Evolutionary conservation across 2,113 vertebrate genomes (phyloP).

Genomic region (Chloebia gouldiae): DNA sequence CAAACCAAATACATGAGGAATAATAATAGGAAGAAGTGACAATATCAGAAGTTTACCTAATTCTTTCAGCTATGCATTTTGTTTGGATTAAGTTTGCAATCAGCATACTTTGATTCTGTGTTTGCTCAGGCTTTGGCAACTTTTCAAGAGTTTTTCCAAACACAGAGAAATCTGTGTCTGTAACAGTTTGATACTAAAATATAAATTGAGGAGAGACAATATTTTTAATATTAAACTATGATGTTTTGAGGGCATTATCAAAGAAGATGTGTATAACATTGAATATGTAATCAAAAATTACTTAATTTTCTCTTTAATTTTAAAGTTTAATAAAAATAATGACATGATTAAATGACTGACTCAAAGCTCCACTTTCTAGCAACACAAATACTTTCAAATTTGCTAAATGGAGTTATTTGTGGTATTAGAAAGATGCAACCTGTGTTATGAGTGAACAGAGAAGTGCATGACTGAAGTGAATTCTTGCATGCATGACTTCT

Average conservation of each 20-base stretch:
- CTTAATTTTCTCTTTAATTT: neutral
- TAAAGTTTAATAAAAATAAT: neutral
- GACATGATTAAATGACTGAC: neutral
- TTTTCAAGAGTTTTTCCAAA: neutral
- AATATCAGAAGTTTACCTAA: neutral
- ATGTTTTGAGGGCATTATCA: neutral
- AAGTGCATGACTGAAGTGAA: neutral
- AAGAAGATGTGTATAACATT: neutral
- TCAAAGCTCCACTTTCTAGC: neutral
- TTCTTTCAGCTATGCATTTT: neutral
- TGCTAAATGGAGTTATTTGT: neutral
- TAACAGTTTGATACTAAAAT: neutral
- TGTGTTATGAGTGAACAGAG: neutral
- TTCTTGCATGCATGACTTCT: neutral
- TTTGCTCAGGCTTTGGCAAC: constrained; percentile 1
- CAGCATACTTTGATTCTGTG: neutral
- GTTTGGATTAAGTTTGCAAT: neutral
- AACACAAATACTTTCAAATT: neutral
- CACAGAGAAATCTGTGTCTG: neutral
- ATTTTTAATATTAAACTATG: neutral
- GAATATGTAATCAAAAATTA: neutral
- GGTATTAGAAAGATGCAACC: neutral
- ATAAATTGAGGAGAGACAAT: neutral
- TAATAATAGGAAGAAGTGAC: neutral
- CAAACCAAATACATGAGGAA: neutral